A percentile compares a stretch with the other conserved stretches of the same genome.
These are phyloP conservation scores for Aphodius granarius DNA, from an alignment of 2,888 invertebrate species.

Conservation along the genomic window DNA sequence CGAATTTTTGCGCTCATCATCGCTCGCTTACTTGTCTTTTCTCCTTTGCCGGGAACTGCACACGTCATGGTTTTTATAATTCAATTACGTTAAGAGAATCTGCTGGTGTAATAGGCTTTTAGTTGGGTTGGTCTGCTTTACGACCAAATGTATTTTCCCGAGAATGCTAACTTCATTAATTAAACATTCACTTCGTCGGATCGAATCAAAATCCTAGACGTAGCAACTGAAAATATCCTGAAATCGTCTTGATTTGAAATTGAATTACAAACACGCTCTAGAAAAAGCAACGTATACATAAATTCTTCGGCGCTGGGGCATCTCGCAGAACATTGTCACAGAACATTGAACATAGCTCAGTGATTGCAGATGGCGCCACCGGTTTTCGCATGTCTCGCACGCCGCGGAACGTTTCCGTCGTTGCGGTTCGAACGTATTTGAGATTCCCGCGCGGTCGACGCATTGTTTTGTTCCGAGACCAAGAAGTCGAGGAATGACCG, in stretches of 20 bases:
- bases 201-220: too few species aligned
- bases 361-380: conserved; percentile 25
- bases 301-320: background rate
- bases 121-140: background rate
- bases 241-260: too few species aligned
- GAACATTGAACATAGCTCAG: conserved; percentile 16
- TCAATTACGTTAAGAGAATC: background rate
- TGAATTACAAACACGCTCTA: too few species aligned
- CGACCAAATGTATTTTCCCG: background rate
- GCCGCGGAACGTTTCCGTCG: background rate
- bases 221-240: too few species aligned
- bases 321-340: background rate
- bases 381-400: conserved; percentile 9
- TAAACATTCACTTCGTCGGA: too few species aligned
- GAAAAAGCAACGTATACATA: too few species aligned
- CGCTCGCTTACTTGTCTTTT: background rate
- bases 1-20: background rate
- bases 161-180: too few species aligned
- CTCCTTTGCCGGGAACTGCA: background rate
- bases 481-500: background rate
- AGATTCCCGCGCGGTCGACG: background rate
- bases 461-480: background rate
- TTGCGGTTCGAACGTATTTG: background rate
- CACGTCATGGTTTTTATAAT: background rate
- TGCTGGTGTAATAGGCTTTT: background rate